Percentiles rank a stretch among this genome's conserved stretches.
phyloP scores from a whole-genome alignment of 2,888 invertebrate species.

The Apoda limacodes region DNA sequence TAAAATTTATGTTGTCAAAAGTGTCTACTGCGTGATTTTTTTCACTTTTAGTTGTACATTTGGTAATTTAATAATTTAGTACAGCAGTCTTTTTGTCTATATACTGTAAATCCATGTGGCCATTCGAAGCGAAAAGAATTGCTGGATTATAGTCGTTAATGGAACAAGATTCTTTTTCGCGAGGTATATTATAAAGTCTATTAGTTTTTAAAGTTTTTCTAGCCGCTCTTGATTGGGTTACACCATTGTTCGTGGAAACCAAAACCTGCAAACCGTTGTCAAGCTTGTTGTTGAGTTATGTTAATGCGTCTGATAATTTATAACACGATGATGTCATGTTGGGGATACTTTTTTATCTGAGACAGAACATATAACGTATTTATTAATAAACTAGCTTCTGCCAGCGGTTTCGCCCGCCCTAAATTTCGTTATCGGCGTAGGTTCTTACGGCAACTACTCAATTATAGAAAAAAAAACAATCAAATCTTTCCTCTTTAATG shows the following conservation, averaged over 20 bases:
- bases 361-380: not conserved
- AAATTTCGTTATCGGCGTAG: not conserved
- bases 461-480: no score
- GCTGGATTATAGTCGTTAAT: slow-evolving; percentile 24
- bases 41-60: slow-evolving; percentile 19
- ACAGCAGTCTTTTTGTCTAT: slow-evolving; percentile 19
- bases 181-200: slow-evolving; percentile 12
- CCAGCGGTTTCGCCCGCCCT: not conserved
- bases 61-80: slow-evolving; percentile 16
- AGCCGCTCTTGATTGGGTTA: slow-evolving; percentile 22
- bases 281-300: slow-evolving; percentile 20
- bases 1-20: slow-evolving; percentile 13
- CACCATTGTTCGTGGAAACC: slow-evolving; percentile 22
- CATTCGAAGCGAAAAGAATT: slow-evolving; percentile 23
- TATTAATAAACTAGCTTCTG: not conserved
- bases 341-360: slow-evolving; percentile 6
- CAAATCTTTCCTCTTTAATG: no score
- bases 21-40: slow-evolving; percentile 12
- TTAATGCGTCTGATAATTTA: slow-evolving; percentile 22
- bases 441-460: not conserved
- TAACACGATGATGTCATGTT: slow-evolving; percentile 17
- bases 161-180: slow-evolving; percentile 14
- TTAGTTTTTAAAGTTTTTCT: slow-evolving; percentile 20
- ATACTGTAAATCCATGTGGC: slow-evolving; percentile 26
- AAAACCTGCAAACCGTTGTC: slow-evolving; percentile 19